Base-by-base conservation (phyloP, 2,797 vertebrate genomes). In the Ctenosaura bakeri region DNA sequence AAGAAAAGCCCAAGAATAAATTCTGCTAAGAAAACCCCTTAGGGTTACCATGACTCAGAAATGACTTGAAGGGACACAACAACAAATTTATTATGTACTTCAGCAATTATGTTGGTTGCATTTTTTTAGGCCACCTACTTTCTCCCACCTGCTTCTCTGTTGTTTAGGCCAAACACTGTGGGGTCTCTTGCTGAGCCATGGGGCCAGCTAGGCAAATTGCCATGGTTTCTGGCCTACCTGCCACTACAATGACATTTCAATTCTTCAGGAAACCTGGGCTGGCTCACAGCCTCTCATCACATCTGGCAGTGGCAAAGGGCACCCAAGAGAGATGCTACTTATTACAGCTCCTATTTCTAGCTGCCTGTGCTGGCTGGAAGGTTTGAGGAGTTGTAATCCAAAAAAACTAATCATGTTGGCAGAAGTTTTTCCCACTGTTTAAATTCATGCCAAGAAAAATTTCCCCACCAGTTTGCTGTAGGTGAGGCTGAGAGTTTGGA, bases 101-200 rank as follows among this genome's bases (percentile, higher is more conserved):
- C 82, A 66, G 62, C 26, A 38, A 83, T 83, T 46, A 18, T 26
- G 56, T 42, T 3, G 14, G 38, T 89, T 83, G 74, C 77, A 14
- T 50, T 89, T 54, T 84, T n/a, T 12, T 64, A 42, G 24, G 29
- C 88, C 88, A 83, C 62, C 81, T 89, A 64, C 71, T 66, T 82
- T 56, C 66, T 69, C 35, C 73, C 50, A 56, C 46, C 46, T 74
- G 24, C 52, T 78, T 82, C 38, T 46, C 50, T 73, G 50, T 54
- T 74, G 54, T 64, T 74, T 52, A 73, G 35, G n/a, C 38, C 50
- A n/a, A 81, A 10, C 42, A 35, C 35, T 59, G 52, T 10, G 38
- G 64, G 66, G 77, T 59, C 56, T 81, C 9, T 83, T 18, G 52
- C 14, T 38, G 46, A 54, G n/a, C n/a, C 62, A 46, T 42, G 59